Conservation (phyloP, 2,113 vertebrate species). For the Cebus imitator region DNA sequence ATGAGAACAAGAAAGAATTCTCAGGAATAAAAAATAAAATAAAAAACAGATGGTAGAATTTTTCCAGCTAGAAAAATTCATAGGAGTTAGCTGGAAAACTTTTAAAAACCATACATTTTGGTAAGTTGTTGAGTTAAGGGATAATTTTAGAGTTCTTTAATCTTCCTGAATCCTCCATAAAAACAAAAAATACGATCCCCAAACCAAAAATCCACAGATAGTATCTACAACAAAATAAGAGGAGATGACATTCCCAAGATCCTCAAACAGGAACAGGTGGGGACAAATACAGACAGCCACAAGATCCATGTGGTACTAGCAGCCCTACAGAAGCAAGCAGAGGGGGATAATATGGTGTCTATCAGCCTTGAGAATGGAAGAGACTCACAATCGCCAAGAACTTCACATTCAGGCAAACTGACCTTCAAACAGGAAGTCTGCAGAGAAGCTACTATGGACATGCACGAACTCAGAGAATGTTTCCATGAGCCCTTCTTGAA, state of each 20-base stretch:
- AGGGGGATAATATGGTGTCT: neutral
- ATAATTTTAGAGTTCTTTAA: neutral
- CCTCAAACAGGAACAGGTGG: neutral
- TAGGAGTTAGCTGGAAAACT: neutral
- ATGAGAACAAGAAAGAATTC: neutral
- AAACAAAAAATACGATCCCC: neutral
- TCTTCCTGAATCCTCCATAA: neutral
- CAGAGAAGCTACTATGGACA: neutral
- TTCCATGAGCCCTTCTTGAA: neutral
- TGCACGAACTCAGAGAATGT: neutral
- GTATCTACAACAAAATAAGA: neutral
- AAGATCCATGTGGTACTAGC: neutral
- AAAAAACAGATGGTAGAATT: neutral
- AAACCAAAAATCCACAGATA: neutral
- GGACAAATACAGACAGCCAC: neutral
- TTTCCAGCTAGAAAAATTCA: neutral
- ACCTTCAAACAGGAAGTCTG: neutral
- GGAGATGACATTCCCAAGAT: neutral
- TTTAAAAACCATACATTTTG: neutral
- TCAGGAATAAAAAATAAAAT: neutral
- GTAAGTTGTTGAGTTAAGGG: neutral
- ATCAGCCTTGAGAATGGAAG: neutral
- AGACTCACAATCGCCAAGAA: rapidly evolving
- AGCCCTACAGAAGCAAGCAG: neutral
- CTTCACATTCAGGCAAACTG: neutral